These are phyloP conservation scores for Saxicola maurus DNA, from an alignment of 2,797 vertebrate species.

Conservation along the genomic window DNA sequence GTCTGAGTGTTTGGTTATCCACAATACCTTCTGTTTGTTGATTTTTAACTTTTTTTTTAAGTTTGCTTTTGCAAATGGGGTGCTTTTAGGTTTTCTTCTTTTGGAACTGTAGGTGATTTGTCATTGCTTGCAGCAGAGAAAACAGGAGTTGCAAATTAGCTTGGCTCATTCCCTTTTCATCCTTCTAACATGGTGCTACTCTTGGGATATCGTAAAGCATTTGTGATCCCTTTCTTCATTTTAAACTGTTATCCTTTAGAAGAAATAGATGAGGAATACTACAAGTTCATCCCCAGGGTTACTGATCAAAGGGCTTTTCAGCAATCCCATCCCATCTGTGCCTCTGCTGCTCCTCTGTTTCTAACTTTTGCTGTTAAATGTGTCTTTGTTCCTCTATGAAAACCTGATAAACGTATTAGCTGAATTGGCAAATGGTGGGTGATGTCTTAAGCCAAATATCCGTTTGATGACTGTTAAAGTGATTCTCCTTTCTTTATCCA, in stretches of 20 bases:
- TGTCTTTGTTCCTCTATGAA: conserved; percentile 25
- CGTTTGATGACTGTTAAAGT: neutral
- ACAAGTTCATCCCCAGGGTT: neutral
- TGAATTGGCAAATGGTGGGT: neutral
- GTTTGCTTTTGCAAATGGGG: neutral
- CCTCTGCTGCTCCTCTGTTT: neutral
- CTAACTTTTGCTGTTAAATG: conserved; percentile 3
- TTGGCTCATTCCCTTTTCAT: neutral
- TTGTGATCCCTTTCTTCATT: neutral
- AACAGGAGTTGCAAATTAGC: neutral
- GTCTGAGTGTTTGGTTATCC: neutral
- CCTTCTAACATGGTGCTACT: neutral
- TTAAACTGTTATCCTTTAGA: neutral
- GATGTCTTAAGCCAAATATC: neutral
- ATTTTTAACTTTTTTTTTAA: neutral
- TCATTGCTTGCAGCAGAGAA: neutral
- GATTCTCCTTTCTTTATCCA: neutral
- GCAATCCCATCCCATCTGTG: neutral
- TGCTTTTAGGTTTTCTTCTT: neutral
- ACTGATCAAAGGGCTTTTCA: conserved; percentile 41
- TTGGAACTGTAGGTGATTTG: neutral
- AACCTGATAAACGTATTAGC: neutral
- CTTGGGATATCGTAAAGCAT: neutral
- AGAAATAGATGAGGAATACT: conserved; percentile 6
- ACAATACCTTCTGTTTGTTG: neutral